Evolutionary conservation across 2,113 vertebrate genomes (phyloP), one percentile per base, ranked within the genome.

Genomic region (Mystacornis crossleyi): DNA sequence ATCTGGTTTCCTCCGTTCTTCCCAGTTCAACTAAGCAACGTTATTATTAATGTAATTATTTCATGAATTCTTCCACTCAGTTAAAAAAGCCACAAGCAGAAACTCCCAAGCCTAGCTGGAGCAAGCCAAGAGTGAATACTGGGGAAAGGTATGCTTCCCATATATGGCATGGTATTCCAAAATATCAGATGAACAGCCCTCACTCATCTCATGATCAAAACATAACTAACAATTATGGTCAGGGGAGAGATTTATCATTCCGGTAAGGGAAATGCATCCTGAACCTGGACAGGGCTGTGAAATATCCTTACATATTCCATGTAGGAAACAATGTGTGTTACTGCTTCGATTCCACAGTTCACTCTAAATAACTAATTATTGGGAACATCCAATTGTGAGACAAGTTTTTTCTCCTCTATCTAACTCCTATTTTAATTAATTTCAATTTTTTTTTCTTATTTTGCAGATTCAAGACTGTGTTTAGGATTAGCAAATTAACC

Each of bases 41-140:
- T 54, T 87, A 64, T 71, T 83, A 90, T 55, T 84, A 88, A 94
- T 50, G 28, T 64, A 77, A 92, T 89, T 90, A 89, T 90, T 93
- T 86, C 18, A 70, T 64, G 33, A 92, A 84, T 95, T 95, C 74
- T 95, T 95, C 89, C 80, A 89, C 29, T 19, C 80, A 51, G 81
- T 89, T 74, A 38, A 38, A 81, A 89, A 90, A 74, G 16, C 75
- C 91, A 89, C 83, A 83, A 73, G 6, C 45, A 97, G 71, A 86
- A 95, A 89, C 42, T 89, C 64, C 55, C 80, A 74, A 86, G 77
- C 29, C 79, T n/a, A 64, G 64, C 55, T 24, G n/a, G 31, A 86
- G 74, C 40, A 84, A 82, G 92, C 90, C 96, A 95, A 92, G 66
- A 82, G 55, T 97, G 94, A 96, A 86, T 69, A 71, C n/a, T 81